These are phyloP conservation scores for Entomobrya proxima DNA, from an alignment of 2,888 invertebrate genomes.

Conservation along the genomic window DNA sequence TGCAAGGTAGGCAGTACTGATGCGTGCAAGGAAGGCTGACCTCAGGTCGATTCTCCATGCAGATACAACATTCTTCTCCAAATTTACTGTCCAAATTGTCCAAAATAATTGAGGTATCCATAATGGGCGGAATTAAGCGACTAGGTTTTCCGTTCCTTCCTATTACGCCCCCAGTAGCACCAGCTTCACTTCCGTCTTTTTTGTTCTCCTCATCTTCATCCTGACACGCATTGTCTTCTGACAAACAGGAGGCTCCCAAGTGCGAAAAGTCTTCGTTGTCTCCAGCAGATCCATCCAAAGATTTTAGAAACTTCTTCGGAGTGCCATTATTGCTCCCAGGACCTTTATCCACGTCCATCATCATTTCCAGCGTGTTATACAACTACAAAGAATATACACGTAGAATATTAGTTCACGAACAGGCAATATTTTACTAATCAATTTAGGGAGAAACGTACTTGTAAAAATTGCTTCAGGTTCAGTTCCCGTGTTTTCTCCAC, in stretches of 20 bases:
- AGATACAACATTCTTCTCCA: conserved; percentile 83
- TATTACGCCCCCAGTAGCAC: conserved; percentile 77
- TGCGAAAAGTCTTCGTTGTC: not conserved
- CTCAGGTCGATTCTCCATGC: conserved; percentile 84
- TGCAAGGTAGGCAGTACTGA: conserved; percentile 84
- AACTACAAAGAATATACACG: not conserved
- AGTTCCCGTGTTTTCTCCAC: conserved; percentile 81
- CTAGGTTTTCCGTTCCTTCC: conserved; percentile 37
- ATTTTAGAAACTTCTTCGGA: conserved; percentile 26
- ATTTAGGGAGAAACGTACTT: conserved; percentile 78
- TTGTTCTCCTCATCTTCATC: conserved; percentile 12
- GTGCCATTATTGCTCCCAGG: conserved; percentile 43
- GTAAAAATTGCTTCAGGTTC: conserved; percentile 82
- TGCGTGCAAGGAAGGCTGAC: conserved; percentile 85
- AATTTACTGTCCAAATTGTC: conserved; percentile 74
- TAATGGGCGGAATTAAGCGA: conserved; percentile 69
- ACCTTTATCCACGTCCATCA: conserved; percentile 56
- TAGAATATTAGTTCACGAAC: not conserved
- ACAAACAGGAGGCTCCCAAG: conserved; percentile 16
- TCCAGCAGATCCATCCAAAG: conserved; percentile 3
- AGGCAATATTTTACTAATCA: not conserved
- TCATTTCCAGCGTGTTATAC: conserved; percentile 55
- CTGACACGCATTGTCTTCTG: not conserved
- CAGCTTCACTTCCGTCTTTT: conserved; percentile 63
- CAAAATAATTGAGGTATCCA: conserved; percentile 74